Evolutionary conservation across 2,113 vertebrate genomes (phyloP).

Genomic region (Tetrao urogallus): DNA sequence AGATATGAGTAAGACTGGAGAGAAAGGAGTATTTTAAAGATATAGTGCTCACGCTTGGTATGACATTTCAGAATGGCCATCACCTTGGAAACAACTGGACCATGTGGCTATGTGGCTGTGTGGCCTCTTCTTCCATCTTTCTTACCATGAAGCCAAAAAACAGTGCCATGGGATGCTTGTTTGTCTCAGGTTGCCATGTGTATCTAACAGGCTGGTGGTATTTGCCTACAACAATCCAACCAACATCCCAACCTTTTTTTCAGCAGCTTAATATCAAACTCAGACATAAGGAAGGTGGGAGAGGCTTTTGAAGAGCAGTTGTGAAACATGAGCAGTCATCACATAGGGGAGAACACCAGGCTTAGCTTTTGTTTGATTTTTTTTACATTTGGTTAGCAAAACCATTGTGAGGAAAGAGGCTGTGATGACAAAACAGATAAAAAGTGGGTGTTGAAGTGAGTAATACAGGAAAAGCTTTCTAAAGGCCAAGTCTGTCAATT

Average conservation of each 20-base stretch:
- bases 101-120: fast-evolving
- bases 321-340: background rate
- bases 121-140: background rate
- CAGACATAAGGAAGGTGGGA: conserved; percentile 49
- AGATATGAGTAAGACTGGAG: background rate
- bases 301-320: conserved; percentile 34
- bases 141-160: background rate
- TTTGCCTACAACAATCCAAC: conserved; percentile 21
- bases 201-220: background rate
- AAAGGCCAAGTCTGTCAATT: conserved; percentile 35
- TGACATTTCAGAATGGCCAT: background rate
- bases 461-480: background rate
- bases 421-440: background rate
- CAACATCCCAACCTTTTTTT: background rate
- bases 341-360: background rate
- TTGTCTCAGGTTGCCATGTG: background rate
- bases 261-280: background rate
- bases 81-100: background rate
- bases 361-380: conserved; percentile 9
- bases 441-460: background rate
- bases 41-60: background rate
- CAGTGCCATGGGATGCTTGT: background rate
- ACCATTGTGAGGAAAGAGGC: background rate
- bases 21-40: background rate
- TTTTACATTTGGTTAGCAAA: background rate